phyloP scores from a whole-genome alignment of 37 sponge, comb jelly and placozoan species.

The Beroe forskalii region DNA sequence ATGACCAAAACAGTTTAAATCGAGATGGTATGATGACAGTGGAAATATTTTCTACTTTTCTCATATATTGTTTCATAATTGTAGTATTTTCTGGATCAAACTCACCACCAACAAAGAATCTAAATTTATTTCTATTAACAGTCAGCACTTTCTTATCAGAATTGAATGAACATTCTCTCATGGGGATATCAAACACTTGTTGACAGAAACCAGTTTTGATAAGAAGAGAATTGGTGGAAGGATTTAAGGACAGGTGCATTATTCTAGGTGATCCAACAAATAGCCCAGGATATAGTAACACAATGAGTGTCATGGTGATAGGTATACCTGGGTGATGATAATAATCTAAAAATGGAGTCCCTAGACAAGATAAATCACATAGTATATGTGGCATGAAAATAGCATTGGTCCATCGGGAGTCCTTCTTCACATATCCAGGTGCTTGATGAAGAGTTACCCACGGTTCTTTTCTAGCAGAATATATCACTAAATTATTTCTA shows the following conservation, averaged over 20 bases:
- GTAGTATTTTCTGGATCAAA: neutral
- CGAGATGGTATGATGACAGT: neutral
- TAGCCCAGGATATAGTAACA: neutral
- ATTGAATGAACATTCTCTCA: neutral
- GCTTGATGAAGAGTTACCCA: neutral
- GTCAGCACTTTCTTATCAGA: neutral
- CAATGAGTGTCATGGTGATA: neutral
- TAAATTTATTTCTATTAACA: neutral
- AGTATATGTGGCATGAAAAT: neutral
- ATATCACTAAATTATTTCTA: neutral
- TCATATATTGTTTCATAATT: neutral
- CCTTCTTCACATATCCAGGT: neutral
- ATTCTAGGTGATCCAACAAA: neutral
- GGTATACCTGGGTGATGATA: conserved; percentile 11
- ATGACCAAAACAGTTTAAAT: neutral
- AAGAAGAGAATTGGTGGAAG: neutral
- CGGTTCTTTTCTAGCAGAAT: neutral
- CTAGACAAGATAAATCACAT: neutral
- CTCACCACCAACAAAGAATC: neutral
- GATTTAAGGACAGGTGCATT: neutral
- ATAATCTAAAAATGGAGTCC: neutral
- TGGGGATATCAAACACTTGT: neutral
- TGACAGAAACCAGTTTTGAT: conserved; percentile 22
- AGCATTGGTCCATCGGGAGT: neutral
- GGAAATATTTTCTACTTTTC: neutral